Percentiles rank a stretch among this genome's conserved stretches.
phyloP scores from a whole-genome alignment of 2,888 invertebrate species.

The Tinea pellionella region DNA sequence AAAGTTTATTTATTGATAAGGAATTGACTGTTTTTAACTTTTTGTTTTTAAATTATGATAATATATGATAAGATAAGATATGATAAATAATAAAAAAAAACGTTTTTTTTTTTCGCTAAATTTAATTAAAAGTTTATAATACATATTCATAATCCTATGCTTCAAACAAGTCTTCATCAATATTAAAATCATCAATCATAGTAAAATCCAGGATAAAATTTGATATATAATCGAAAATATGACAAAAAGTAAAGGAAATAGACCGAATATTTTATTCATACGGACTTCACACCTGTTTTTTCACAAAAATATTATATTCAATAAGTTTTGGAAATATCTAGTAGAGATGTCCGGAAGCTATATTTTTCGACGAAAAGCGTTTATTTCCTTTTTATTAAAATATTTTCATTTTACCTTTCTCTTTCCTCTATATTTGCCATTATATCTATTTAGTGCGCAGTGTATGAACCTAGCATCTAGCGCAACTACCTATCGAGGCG shows the following conservation, averaged over 20 bases:
- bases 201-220: too few relatives aligned
- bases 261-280: background rate
- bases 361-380: background rate
- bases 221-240: background rate
- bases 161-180: too few relatives aligned
- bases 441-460: too few relatives aligned
- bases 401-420: background rate
- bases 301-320: background rate
- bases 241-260: background rate
- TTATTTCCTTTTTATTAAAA: background rate
- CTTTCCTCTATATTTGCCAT: too few relatives aligned
- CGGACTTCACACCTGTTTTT: background rate
- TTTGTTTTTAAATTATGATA: background rate
- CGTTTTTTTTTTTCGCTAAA: background rate
- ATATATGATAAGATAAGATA: too few relatives aligned
- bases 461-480: too few relatives aligned
- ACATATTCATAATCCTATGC: too few relatives aligned
- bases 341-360: background rate
- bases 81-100: too few relatives aligned
- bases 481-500: too few relatives aligned
- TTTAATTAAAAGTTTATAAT: background rate
- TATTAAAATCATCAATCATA: too few relatives aligned
- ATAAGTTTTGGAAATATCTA: background rate
- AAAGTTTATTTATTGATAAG: slow-evolving; percentile 16
- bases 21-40: background rate